Base-by-base conservation (phyloP, 2,888 invertebrate species). In the Pyrocoelia pectoralis region DNA sequence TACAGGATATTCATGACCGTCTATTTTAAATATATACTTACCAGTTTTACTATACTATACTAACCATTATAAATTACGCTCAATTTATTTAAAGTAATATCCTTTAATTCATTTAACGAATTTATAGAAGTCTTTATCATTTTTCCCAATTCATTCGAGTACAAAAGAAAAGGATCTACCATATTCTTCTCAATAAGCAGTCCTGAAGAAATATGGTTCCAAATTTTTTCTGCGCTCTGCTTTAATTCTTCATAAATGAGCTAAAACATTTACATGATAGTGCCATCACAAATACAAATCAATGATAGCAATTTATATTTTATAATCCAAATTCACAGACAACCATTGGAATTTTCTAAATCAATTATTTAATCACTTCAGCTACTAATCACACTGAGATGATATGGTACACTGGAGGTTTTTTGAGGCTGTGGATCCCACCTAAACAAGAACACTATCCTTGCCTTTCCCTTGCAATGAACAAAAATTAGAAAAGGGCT, bases 241-340 rank as follows among this genome's bases (percentile, higher is more conserved):
- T 48, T 13, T n/a, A 62, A 19, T 63, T 73, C 74, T 54, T 76
- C 74, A 61, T 73, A 71, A 50, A 76, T 68, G 3, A 76, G 68
- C 77, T 76, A 43, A 15, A 52, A 60, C 38, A 53, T 33, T 41
- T 10, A 46, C 48, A 56, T 24, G 24, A 10, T 24, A 38, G n/a
- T 38, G n/a, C 5, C 3, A 8, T n/a, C 3, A 9, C 10, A 38
- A 38, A 38, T n/a, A n/a, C n/a, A 24, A 24, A 24, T 24, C 24
- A 15, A 43, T 43, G 12, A 38, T 9, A 38, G n/a, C 38, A 9
- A 5, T 9, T 9, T 38, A 38, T 2, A 12, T n/a, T n/a, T n/a
- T 38, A 38, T 9, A 38, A 12, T 2, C 12, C 12, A n/a, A n/a
- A n/a, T n/a, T n/a, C n/a, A 8, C 12, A 38, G 12, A 38, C 2